Evolutionary conservation across 2,113 vertebrate genomes (phyloP), one percentile per base, ranked within the genome.

Genomic region (Brachionichthys hirsutus): DNA sequence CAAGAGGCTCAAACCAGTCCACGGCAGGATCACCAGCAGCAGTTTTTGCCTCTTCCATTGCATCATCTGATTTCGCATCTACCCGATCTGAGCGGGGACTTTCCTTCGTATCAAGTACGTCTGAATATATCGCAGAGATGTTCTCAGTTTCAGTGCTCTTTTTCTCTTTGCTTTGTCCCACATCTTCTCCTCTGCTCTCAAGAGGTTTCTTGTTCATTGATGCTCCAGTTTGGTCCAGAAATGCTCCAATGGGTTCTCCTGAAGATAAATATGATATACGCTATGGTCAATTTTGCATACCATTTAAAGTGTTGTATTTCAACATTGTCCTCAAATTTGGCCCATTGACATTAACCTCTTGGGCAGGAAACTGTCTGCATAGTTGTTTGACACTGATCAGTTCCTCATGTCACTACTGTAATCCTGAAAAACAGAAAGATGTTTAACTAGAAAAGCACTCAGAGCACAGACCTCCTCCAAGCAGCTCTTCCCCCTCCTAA

Each of bases 1-100:
- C 91, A 1, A 92, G 87, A 0, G 91, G 91, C 70, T 92, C 89
- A 40, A 92, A 86, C 91, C 91, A 92, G 72, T 92, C 91, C 30
- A 77, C 61, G 1, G 85, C 74, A 65, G 88, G 86, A 35, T 89
- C 87, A 0, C 18, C 66, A 6, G 12, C 22, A 5, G 22, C 1
- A 13, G 22, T 51, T 2, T 76, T 73, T 9, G 10, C 56, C n/a
- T 69, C 77, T 10, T 64, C 67, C 30, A 30, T 24, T 3, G 3
- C 14, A 6, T 73, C 73, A 5, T 10, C 35, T 12, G 4, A 12
- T 2, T 16, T 36, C 42, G 36, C 49, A 10, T 36, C 60, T 9
- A 5, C 51, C 8, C 34, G 22, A 19, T 6, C n/a, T 16, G 61
- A 38, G 38, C 55, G 52, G 19, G 19, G 24, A 8, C 0, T 40